A percentile compares a stretch with the other conserved stretches of the same genome.
phyloP scores from a whole-genome alignment of 2,113 vertebrate species.

The Tretioscincus oriximinensis region DNA sequence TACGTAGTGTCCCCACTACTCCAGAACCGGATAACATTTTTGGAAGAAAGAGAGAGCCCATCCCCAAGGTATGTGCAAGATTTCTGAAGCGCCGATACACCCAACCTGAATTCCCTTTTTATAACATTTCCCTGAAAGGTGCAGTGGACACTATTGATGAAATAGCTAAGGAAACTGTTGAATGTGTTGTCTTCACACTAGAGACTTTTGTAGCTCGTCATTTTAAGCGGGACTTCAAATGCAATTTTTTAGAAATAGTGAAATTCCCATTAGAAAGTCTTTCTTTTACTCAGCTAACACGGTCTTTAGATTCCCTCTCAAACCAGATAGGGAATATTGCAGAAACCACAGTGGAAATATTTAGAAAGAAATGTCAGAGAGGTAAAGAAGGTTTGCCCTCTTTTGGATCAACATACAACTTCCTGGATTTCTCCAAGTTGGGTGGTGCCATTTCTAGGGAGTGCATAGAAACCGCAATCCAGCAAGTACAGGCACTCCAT shows the following conservation, averaged over 20 bases:
- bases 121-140: background rate
- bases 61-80: background rate
- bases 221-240: slow-evolving; percentile 12
- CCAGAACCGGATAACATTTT: background rate
- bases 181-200: slow-evolving; percentile 7
- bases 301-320: slow-evolving; percentile 11
- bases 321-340: background rate
- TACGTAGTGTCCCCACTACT: background rate
- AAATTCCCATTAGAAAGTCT: background rate
- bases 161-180: background rate
- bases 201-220: slow-evolving; percentile 11
- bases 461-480: background rate
- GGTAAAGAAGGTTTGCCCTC: background rate
- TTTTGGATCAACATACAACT: background rate
- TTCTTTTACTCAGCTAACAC: background rate
- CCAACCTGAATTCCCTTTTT: background rate
- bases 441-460: background rate
- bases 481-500: background rate
- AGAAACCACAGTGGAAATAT: slow-evolving; percentile 1
- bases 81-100: background rate
- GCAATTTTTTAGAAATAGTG: slow-evolving; percentile 20
- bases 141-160: background rate
- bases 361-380: background rate
- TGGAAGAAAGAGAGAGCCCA: background rate
- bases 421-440: background rate